Base-by-base conservation (phyloP, 2,797 vertebrate species). In the Sebastolobus alascanus region DNA sequence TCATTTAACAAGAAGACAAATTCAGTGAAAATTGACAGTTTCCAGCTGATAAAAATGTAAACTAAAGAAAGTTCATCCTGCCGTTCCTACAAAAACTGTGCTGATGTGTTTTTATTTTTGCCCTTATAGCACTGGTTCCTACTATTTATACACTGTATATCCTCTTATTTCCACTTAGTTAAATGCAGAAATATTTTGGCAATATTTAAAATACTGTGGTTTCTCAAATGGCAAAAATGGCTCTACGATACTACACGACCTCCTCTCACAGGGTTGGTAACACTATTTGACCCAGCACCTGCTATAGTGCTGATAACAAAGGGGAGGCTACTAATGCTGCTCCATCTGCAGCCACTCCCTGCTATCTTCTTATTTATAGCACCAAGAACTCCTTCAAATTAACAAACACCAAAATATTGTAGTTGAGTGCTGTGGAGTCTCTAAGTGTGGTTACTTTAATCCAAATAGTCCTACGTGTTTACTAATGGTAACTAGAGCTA, bases 151-250 rank as follows among this genome's bases (percentile, higher is more conserved):
- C 83, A 92, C 82, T 80, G 69, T 71, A 73, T 82, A 68, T 87
- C 66, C 61, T 75, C 66, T 71, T 60, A 68, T 82, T 87, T 83
- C 87, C 79, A 77, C 75, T 85, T 85, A 72, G 75, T 87, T 85
- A 86, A 89, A 95, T 70, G 85, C 91, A 88, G 87, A 90, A 93
- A 89, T 79, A 85, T 82, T 93, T 95, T 94, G 95, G 94, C 95
- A 65, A 96, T 80, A 87, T 94, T 94, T 93, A 91, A 95, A 94
- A 94, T 83, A 63, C 80, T 88, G 87, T 87, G 84, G 58, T 84
- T 76, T 74, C 80, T 88, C 77, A 85, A 83, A 87, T 88, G 82
- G 77, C 77, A 52, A 87, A 85, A 85, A 88, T 59, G 85, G 27
- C 75, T 89, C 82, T 81, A 86, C 89, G 83, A 80, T 84, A 90